Base-by-base conservation (phyloP, 1,140 invertebrate genomes). In the Muscidifurax raptorellus region DNA sequence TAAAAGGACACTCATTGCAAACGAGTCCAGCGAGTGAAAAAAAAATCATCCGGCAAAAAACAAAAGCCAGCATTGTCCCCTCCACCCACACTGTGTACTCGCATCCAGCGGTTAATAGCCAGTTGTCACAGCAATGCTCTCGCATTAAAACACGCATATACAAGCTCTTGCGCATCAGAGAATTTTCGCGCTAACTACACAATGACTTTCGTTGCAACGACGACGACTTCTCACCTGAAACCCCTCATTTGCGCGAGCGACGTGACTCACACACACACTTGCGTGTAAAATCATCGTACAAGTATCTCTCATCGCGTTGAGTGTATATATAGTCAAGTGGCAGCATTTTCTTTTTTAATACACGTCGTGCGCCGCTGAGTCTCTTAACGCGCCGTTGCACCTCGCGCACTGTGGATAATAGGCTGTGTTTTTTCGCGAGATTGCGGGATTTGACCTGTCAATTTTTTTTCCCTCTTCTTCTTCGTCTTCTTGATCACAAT, bases 161-260 rank as follows among this genome's bases (percentile, higher is more conserved):
- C 44, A 47, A 13, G 1, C 44, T 3, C 44, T 13, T 13, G 15
- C 9, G 40, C 44, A 2, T 47, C 2, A 47, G 44, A 59, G 52
- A 28, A 69, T 28, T 69, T 69, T 69, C 67, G 27, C 67, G 27
- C 67, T 22, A 30, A 12, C 25, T 28, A 69, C 30, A 69, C 30
- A 69, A 69, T 59, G 52, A 59, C 52, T 47, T 47, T 47, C 15
- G 44, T 13, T 15, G 44, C 44, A 13, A 15, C 40, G 40, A 47
- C 44, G 13, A 47, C 64, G 64, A 67, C 64, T 69, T 69, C 10
- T 69, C 67, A 69, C 67, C 67, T 69, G 1, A 69, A 18, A 69
- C 27, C 66, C n/a, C 67, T 69, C 25, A 69, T 69, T 69, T 69
- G 52, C n/a, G n/a, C n/a, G n/a, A n/a, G n/a, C 52, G 52, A 59